A percentile compares a stretch with the other conserved stretches of the same genome.
These are phyloP conservation scores for Ormyrus thymus DNA, from an alignment of 2,888 invertebrate species.

Conservation along the genomic window DNA sequence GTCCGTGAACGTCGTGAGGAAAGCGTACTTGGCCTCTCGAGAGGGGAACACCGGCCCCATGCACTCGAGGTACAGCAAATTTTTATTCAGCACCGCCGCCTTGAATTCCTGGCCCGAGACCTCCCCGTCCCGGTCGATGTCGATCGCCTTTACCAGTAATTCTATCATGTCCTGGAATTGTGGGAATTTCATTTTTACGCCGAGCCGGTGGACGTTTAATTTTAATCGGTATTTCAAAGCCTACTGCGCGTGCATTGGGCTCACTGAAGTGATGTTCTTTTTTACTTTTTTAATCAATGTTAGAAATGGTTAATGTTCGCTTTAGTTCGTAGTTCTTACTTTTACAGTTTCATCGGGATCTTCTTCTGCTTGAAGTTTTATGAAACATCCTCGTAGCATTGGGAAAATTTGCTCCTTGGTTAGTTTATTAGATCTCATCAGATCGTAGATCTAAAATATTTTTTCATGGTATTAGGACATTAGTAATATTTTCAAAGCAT, in stretches of 20 bases:
- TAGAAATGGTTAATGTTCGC: too few species aligned
- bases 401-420: constrained; percentile 70
- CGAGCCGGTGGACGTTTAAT: too few species aligned
- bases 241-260: too few species aligned
- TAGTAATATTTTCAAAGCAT: not conserved
- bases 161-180: constrained; percentile 77
- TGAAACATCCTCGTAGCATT: constrained; percentile 72
- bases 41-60: constrained; percentile 72
- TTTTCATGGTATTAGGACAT: not conserved
- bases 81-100: constrained; percentile 73
- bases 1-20: constrained; percentile 67
- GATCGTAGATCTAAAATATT: constrained; percentile 68
- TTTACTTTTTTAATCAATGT: too few species aligned
- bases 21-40: constrained; percentile 65
- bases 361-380: constrained; percentile 77
- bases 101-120: constrained; percentile 77
- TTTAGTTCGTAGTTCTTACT: constrained; percentile 57
- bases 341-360: constrained; percentile 80
- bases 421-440: constrained; percentile 65
- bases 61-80: constrained; percentile 66
- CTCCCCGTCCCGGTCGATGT: constrained; percentile 78
- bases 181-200: too few species aligned
- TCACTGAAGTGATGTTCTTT: too few species aligned
- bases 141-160: constrained; percentile 78
- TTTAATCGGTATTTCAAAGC: not conserved